These are phyloP conservation scores for Cliona cf. orientalis DNA, from an alignment of 37 sponge, comb jelly and placozoan genomes.

Conservation along the genomic window DNA sequence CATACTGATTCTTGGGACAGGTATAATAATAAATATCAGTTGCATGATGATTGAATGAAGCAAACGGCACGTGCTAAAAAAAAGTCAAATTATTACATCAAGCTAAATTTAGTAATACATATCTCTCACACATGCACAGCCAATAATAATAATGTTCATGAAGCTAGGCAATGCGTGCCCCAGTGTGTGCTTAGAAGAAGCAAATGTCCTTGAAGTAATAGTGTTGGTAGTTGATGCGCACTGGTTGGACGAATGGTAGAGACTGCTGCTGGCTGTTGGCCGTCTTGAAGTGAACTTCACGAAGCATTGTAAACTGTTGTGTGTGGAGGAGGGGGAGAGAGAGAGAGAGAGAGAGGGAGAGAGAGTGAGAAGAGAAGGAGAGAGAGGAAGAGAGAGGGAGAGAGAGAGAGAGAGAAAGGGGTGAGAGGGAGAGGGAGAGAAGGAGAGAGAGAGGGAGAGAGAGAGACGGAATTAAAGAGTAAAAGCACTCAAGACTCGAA, in stretches of 20 bases:
- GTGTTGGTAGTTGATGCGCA: conserved; percentile 40
- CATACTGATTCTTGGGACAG: no score
- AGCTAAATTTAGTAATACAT: no score
- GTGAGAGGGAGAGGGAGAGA: not conserved
- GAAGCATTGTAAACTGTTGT: conserved; percentile 54
- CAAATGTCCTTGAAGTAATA: conserved; percentile 67
- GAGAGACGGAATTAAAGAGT: no score
- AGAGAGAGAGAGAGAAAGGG: conserved; percentile 24
- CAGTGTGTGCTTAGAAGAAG: conserved; percentile 73
- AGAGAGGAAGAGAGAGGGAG: conserved; percentile 19
- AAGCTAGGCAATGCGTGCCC: no score
- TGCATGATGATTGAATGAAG: no score
- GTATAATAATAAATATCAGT: no score
- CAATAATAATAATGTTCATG: no score
- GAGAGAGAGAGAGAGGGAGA: conserved; percentile 1
- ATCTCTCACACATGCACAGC: no score
- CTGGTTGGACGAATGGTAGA: conserved; percentile 61
- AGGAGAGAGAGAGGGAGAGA: no score
- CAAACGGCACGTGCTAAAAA: no score
- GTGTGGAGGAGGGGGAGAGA: not conserved
- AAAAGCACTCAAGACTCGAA: no score
- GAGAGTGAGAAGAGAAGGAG: not conserved
- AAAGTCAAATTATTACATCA: no score
- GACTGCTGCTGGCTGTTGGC: conserved; percentile 34
- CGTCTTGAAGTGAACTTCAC: conserved; percentile 44